These are phyloP conservation scores for Chamaetylas fuelleborni DNA, from an alignment of 2,113 vertebrate species.

Conservation along the genomic window DNA sequence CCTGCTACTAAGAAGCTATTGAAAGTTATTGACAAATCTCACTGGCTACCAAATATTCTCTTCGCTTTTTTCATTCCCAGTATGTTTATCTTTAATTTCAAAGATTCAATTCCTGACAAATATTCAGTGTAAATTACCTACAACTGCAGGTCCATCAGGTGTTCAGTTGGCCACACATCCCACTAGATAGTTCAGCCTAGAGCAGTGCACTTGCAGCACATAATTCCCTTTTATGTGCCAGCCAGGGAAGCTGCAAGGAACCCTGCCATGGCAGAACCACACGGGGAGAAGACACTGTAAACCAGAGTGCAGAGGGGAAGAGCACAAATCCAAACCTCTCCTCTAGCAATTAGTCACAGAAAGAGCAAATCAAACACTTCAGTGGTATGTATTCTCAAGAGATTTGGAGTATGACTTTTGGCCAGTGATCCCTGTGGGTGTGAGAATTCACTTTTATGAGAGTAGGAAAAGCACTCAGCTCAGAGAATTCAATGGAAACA, in stretches of 20 bases:
- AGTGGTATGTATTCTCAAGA: fast-evolving
- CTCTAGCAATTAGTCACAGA: neutral
- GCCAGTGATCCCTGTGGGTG: neutral
- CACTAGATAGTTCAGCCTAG: neutral
- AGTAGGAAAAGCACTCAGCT: neutral
- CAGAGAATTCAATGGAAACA: neutral
- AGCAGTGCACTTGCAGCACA: neutral
- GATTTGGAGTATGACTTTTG: neutral
- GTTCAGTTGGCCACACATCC: fast-evolving
- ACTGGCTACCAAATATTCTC: neutral
- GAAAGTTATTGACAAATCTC: neutral
- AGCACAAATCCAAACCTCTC: neutral
- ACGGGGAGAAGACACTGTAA: neutral
- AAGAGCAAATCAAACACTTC: neutral
- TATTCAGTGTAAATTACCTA: neutral
- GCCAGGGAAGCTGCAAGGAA: neutral
- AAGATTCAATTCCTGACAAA: neutral
- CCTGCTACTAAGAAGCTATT: neutral
- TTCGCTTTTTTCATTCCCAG: neutral
- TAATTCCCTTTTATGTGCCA: neutral
- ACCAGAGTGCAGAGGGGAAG: fast-evolving
- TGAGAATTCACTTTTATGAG: neutral
- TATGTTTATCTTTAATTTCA: neutral
- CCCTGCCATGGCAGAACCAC: fast-evolving
- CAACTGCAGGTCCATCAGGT: neutral